Evolutionary conservation across 2,113 vertebrate genomes (phyloP).

Genomic region (Polypterus bichir): DNA sequence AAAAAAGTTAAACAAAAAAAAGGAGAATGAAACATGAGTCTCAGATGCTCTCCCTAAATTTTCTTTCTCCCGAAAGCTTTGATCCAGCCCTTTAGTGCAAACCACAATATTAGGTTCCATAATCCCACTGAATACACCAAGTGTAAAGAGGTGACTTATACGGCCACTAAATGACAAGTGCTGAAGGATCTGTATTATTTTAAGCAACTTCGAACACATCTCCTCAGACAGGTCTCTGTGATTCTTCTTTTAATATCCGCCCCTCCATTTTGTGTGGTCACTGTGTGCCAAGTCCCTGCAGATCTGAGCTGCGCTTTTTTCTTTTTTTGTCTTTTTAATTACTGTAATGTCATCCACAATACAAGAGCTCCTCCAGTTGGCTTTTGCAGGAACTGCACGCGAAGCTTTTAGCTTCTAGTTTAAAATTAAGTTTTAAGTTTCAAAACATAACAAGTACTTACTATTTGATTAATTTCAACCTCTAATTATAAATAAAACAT

Average conservation of each 20-base stretch:
- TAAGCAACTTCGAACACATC: constrained; percentile 3
- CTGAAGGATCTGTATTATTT: constrained; percentile 7
- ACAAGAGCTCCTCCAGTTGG: constrained; percentile 31
- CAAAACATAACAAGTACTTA: too few relatives aligned
- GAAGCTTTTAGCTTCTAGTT: neutral
- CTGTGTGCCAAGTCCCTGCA: neutral
- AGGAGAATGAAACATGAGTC: too few relatives aligned
- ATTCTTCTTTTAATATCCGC: constrained; percentile 6
- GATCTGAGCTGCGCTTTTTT: neutral
- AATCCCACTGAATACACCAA: too few relatives aligned
- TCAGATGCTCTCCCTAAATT: too few relatives aligned
- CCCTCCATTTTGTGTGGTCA: neutral
- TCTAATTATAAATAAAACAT: too few relatives aligned
- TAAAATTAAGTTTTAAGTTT: too few relatives aligned
- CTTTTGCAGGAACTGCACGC: neutral
- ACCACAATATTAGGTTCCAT: too few relatives aligned
- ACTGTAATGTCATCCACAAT: constrained; percentile 13
- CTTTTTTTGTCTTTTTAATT: neutral
- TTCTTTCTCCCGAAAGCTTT: too few relatives aligned
- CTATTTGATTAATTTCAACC: too few relatives aligned
- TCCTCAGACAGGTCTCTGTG: constrained; percentile 3
- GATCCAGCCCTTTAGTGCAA: too few relatives aligned
- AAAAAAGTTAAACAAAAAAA: too few relatives aligned
- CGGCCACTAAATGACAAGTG: neutral
- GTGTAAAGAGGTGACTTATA: too few relatives aligned